Conservation (phyloP, 1,140 invertebrate genomes). For the Pseudomyrmex dendroicus region DNA sequence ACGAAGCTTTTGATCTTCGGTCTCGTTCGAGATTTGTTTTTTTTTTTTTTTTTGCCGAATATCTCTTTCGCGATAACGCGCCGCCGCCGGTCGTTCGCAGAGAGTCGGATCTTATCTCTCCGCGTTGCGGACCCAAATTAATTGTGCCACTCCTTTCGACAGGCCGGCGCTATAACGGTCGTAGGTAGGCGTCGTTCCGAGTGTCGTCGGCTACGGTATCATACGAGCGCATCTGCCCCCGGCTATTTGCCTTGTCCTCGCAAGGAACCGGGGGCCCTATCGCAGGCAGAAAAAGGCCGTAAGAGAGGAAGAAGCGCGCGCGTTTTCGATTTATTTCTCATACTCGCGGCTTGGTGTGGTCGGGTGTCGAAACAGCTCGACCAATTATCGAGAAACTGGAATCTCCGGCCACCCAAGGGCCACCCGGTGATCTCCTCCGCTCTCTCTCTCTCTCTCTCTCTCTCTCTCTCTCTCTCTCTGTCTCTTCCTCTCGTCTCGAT, state of each 20-base stretch:
- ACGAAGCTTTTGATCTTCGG: not conserved
- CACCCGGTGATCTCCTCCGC: constrained; percentile 62
- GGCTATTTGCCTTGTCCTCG: constrained; percentile 15
- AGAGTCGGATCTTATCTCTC: constrained; percentile 17
- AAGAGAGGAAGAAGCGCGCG: constrained; percentile 33
- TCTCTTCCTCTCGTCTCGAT: constrained; percentile 43
- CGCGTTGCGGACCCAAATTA: constrained; percentile 55
- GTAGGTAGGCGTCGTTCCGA: constrained; percentile 69
- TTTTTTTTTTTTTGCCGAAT: constrained; percentile 7
- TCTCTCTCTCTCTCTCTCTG: not conserved
- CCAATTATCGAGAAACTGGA: constrained; percentile 86
- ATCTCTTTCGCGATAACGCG: constrained; percentile 11
- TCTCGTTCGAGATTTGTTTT: not conserved
- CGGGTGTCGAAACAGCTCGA: constrained; percentile 86
- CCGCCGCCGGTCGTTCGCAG: not conserved
- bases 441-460: constrained; percentile 53
- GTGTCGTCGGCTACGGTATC: constrained; percentile 67
- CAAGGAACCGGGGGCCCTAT: not conserved
- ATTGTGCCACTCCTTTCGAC: constrained; percentile 60
- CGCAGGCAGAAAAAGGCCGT: constrained; percentile 36
- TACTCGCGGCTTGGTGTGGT: constrained; percentile 80
- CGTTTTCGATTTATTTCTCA: constrained; percentile 77
- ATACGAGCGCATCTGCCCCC: constrained; percentile 61
- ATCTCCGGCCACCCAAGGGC: constrained; percentile 83
- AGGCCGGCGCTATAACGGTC: constrained; percentile 69